phyloP scores from a whole-genome alignment of 2,888 invertebrate species.

The Thumatha senex region DNA sequence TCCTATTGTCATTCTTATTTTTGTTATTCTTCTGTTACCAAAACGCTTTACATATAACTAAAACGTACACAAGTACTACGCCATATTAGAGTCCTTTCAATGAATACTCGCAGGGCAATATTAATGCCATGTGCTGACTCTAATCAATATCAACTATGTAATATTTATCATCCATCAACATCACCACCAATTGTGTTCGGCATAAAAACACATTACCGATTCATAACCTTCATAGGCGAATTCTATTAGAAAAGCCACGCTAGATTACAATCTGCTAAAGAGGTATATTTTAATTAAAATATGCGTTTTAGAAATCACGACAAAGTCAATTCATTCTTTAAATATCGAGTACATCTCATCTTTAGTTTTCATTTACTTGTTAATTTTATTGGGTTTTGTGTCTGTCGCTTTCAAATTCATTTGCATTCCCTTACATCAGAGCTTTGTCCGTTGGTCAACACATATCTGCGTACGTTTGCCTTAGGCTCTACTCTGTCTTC shows the following conservation, averaged over 20 bases:
- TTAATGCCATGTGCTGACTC: not conserved
- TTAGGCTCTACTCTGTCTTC: too few relatives aligned
- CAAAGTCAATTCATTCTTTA: not conserved
- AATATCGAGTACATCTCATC: too few relatives aligned
- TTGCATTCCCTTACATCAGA: too few relatives aligned
- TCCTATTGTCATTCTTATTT: too few relatives aligned
- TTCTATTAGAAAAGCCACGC: constrained; percentile 66
- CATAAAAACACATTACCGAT: constrained; percentile 49
- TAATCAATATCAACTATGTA: constrained; percentile 9
- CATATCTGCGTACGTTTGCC: too few relatives aligned
- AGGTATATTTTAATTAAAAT: constrained; percentile 53
- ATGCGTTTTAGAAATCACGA: constrained; percentile 46
- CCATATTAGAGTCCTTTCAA: not conserved
- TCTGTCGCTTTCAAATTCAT: too few relatives aligned
- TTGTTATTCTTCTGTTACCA: too few relatives aligned
- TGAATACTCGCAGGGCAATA: not conserved
- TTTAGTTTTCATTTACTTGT: too few relatives aligned
- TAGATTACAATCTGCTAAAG: constrained; percentile 73
- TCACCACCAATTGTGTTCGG: constrained; percentile 26
- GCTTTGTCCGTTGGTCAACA: too few relatives aligned
- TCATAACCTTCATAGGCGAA: constrained; percentile 62
- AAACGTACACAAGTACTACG: not conserved
- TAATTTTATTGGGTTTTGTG: too few relatives aligned
- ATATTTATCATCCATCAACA: constrained; percentile 31
- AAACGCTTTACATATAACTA: not conserved